Evolutionary conservation across 2,113 vertebrate genomes (phyloP), one percentile per base, ranked within the genome.

Genomic region (Bubalus kerabau): DNA sequence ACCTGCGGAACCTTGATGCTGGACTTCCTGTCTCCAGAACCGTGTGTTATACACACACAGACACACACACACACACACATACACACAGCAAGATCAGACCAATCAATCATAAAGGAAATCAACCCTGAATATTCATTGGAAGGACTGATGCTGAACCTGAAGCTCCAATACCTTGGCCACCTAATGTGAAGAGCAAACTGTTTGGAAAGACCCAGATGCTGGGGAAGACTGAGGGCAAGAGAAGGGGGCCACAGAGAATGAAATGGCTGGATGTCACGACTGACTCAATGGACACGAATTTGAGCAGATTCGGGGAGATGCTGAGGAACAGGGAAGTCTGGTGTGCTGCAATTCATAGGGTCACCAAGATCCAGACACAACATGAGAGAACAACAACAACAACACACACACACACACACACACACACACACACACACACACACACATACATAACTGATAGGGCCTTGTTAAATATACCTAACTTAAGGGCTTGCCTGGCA

Each of bases 401-500:
- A n/a, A 74, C 11, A 40, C n/a, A n/a, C n/a, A n/a, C n/a, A n/a
- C n/a, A n/a, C n/a, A n/a, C n/a, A n/a, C n/a, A 40, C n/a, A n/a
- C 60, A 60, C 59, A 30, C 57, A 28, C 59, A 64, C 15, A 19
- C 3, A 36, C 32, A 21, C 64, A 67, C 17, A 11, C 7, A 67
- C 0, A 9, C 0, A 32, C 7, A 6, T 6, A 14, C 28, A n/a
- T 9, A 9, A 67, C 46, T 57, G 50, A 46, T 24, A 54, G 46
- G 54, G 19, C 2, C 48, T 30, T 24, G 28, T 52, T 43, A 64
- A 46, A 48, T 74, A 74, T 82, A 86, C 30, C 56, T 59, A 96
- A 90, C 32, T 17, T 83, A 86, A 87, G 21, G 16, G 1, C 23
- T 40, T 86, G 12, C 14, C 11, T 28, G 28, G 23, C 62, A 57